Evolutionary conservation across 2,797 vertebrate genomes (phyloP), one percentile per base, ranked within the genome.

Genomic region (Myotis vivesi): DNA sequence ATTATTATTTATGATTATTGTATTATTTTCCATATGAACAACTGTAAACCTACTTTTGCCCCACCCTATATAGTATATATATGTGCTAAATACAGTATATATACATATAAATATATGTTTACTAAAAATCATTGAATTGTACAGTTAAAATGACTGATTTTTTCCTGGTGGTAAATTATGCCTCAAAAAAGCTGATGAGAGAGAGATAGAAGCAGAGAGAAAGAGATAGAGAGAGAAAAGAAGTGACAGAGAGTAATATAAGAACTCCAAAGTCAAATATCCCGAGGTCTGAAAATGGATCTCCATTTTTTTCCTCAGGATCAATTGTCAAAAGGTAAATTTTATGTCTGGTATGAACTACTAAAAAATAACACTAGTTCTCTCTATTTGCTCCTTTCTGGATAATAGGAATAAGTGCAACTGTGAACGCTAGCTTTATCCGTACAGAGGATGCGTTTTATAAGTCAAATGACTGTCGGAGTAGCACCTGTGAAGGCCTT

Each of bases 401-500:
- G 9, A 0, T 96, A 93, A 94, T 91, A 99, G 99, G 73, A 64
- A 85, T 98, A 95, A 96, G 98, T 44, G 97, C 99, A 95, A 98
- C 62, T 1, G 97, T 99, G 92, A 97, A 95, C 1, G 98, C 98
- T 1, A 97, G 66, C 53, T 99, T 98, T 95, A 94, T 98, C 2
- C 93, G 92, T 19, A 99, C 99, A 59, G 96, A 97, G 71, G 98
- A 98, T 53, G 96, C 97, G 0, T 66, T 98, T 51, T 99, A 99
- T 97, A 98, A 98, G 76, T 98, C 98, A 46, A 98, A 97, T 64
- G 99, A 99, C 95, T 99, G 99, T 83, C 98, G 97, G 30, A 99
- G 99, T 97, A 99, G 99, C 96, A 99, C 98, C 64, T 99, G 99
- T 93, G 99, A 99, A 98, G 99, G 99, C 10, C 98, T 99, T 82